phyloP scores from a whole-genome alignment of 2,113 vertebrate species.

The Salvelinus sp. region DNA sequence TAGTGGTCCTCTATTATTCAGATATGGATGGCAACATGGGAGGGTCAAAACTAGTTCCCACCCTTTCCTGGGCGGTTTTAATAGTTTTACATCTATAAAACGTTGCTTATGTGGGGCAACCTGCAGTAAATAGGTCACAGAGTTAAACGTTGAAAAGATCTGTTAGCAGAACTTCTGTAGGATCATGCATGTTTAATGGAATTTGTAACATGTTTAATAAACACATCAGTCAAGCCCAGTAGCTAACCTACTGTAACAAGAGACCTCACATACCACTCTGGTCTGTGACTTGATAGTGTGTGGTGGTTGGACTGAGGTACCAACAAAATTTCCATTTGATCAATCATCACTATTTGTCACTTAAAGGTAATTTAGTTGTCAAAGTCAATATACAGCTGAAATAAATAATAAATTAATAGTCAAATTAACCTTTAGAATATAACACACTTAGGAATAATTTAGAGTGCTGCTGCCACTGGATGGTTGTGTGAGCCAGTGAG shows the following conservation, averaged over 20 bases:
- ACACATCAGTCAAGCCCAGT: neutral
- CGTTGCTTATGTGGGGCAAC: neutral
- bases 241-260: neutral
- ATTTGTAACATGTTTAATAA: conserved; percentile 8
- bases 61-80: neutral
- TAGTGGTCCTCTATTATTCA: neutral
- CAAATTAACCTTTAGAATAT: neutral
- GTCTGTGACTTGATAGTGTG: too few relatives aligned
- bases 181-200: conserved; percentile 3
- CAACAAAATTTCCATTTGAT: neutral
- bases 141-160: neutral
- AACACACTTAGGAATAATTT: neutral
- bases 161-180: neutral
- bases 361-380: neutral
- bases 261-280: too few relatives aligned
- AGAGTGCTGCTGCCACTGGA: too few relatives aligned
- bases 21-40: neutral
- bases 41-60: neutral
- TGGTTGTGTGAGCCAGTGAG: too few relatives aligned
- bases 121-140: conserved; percentile 1
- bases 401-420: neutral
- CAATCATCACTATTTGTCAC: neutral
- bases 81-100: neutral
- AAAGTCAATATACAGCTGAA: neutral
- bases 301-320: neutral